phyloP scores from a whole-genome alignment of 2,113 vertebrate genomes.

The Ursus arctos region DNA sequence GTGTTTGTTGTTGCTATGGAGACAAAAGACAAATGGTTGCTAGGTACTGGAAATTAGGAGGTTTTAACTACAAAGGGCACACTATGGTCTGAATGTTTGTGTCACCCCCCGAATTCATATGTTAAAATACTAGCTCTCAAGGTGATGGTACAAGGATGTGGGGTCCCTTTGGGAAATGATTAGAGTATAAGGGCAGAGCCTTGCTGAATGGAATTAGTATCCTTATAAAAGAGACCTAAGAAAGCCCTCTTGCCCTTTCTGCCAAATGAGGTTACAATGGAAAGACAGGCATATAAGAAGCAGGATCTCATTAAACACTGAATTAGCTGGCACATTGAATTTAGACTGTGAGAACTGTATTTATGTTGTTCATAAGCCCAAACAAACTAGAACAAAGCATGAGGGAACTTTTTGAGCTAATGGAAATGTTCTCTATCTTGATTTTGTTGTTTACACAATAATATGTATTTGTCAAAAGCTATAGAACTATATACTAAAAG shows the following conservation, averaged over 20 bases:
- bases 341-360: neutral
- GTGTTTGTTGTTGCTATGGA: neutral
- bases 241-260: neutral
- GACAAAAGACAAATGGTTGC: neutral
- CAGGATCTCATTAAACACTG: neutral
- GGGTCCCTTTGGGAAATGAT: neutral
- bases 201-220: neutral
- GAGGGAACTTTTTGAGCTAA: neutral
- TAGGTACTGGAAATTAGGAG: neutral
- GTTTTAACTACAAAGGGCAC: neutral
- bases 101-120: neutral
- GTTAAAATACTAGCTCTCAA: neutral
- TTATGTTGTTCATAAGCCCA: neutral
- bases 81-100: neutral
- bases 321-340: neutral
- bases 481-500: neutral
- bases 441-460: neutral
- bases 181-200: neutral
- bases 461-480: neutral
- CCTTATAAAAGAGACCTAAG: neutral
- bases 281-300: neutral
- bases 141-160: neutral
- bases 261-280: neutral
- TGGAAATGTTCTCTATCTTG: neutral
- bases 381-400: neutral